Conservation (phyloP, 2,113 vertebrate genomes). For the Montifringilla adamsi region DNA sequence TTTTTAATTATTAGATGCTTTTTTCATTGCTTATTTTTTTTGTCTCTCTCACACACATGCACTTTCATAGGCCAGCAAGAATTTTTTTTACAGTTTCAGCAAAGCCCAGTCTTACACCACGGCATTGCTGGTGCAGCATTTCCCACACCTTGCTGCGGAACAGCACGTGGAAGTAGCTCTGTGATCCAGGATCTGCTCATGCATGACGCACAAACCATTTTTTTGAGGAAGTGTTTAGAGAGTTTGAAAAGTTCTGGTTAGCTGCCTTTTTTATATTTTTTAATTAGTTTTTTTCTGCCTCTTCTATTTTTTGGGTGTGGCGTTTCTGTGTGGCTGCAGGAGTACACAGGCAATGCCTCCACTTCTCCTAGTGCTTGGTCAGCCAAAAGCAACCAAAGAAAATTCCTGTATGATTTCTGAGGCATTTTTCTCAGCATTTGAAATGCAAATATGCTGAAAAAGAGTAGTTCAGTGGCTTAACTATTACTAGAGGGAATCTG, state of each 20-base stretch:
- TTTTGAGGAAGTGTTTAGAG: conserved; percentile 51
- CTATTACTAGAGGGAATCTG: not conserved
- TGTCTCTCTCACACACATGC: too few species aligned
- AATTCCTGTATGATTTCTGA: not conserved
- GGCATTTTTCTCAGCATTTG: not conserved
- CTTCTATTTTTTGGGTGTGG: not conserved
- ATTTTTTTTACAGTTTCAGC: not conserved
- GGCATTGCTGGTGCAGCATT: not conserved
- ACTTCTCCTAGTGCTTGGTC: not conserved
- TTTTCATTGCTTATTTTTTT: not conserved
- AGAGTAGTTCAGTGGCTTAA: not conserved
- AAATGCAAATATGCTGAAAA: not conserved
- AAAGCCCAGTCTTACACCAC: fast-evolving
- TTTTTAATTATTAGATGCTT: not conserved
- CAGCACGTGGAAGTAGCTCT: not conserved
- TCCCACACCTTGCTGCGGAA: not conserved
- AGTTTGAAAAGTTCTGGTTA: conserved; percentile 11
- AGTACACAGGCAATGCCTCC: not conserved
- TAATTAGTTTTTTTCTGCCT: not conserved
- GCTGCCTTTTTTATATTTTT: not conserved
- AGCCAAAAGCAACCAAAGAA: not conserved
- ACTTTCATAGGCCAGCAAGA: not conserved
- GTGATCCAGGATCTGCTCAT: not conserved
- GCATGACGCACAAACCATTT: not conserved
- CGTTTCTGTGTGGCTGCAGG: not conserved